Evolutionary conservation across 2,888 invertebrate genomes (phyloP), one percentile per base, ranked within the genome.

Genomic region (Piscicola geometra): DNA sequence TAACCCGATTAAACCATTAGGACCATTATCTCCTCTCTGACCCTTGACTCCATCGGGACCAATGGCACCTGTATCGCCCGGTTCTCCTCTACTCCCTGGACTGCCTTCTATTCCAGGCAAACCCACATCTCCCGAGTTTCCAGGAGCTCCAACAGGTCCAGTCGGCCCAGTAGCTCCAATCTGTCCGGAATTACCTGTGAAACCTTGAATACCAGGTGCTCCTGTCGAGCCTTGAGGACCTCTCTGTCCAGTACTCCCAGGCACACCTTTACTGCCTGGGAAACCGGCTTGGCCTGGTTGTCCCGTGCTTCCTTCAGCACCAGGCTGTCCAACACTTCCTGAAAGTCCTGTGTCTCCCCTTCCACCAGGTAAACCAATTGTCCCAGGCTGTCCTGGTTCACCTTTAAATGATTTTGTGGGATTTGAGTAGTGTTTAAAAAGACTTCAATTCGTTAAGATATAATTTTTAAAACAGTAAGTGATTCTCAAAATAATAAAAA

Each of bases 21-120:
- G 32, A 33, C 77, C 77, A 21, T 35, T 12, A 50, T 75, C 64
- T n/a, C 77, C 77, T 28, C 50, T 35, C 33, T 52, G 28, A 33
- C 77, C 76, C 35, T 52, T 71, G 25, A 30, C 32, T n/a, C 77
- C 77, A 56, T 33, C 33, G 18, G 33, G 60, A 28, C 77, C 77
- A 21, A 28, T 35, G 25, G 66, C 47, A 35, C 76, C 76, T 47
- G 64, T 41, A 32, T 60, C 41, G 25, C 76, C 76, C 12, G 50
- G 28, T 33, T 64, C 25, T 9, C 76, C 76, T 28, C 28, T 67
- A n/a, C 5, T 3, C 3, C 67, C 67, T 30, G 67, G 28, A 28
- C 28, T 9, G 18, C 67, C 67, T 9, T 12, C 30, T 9, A 5
- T 15, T 9, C 67, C 67, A 67, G 35, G 35, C 28, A 33, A 56